Evolutionary conservation across 2,888 invertebrate species (phyloP).

Genomic region (Xestia sexstrigata): DNA sequence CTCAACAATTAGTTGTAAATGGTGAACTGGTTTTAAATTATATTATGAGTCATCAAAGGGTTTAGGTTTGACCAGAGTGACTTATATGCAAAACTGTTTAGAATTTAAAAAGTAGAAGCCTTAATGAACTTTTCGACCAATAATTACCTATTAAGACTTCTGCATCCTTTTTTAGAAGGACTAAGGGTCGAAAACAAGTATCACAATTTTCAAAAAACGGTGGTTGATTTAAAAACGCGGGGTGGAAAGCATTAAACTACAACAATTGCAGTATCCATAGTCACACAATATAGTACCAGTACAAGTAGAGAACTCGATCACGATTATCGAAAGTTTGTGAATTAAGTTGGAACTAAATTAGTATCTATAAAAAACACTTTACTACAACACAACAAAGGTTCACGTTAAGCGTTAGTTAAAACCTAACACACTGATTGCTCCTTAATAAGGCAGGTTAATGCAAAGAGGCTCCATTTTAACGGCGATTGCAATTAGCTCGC

Average conservation of each 20-base stretch:
- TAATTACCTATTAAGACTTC: not conserved
- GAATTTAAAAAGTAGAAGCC: not conserved
- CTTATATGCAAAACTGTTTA: not conserved
- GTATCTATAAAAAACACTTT: not conserved
- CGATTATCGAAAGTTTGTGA: not conserved
- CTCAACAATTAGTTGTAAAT: constrained; percentile 66
- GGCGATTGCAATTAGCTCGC: not conserved
- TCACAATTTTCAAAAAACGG: not conserved
- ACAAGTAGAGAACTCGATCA: not conserved
- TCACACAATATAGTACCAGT: too few relatives aligned
- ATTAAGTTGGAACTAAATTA: not conserved
- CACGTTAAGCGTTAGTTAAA: not conserved
- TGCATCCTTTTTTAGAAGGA: not conserved
- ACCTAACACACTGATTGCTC: not conserved
- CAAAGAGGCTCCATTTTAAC: not conserved
- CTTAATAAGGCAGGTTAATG: too few relatives aligned
- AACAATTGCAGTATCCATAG: not conserved
- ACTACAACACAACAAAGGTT: not conserved
- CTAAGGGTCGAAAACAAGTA: not conserved
- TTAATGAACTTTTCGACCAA: not conserved
- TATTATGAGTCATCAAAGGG: constrained; percentile 17
- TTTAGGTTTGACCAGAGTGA: not conserved
- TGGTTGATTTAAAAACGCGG: not conserved
- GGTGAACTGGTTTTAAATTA: constrained; percentile 45
- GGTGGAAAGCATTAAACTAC: not conserved